A percentile compares a stretch with the other conserved stretches of the same genome.
Evolutionary conservation across 1,140 invertebrate genomes (phyloP).

Genomic region (Drosophila kikkawai): DNA sequence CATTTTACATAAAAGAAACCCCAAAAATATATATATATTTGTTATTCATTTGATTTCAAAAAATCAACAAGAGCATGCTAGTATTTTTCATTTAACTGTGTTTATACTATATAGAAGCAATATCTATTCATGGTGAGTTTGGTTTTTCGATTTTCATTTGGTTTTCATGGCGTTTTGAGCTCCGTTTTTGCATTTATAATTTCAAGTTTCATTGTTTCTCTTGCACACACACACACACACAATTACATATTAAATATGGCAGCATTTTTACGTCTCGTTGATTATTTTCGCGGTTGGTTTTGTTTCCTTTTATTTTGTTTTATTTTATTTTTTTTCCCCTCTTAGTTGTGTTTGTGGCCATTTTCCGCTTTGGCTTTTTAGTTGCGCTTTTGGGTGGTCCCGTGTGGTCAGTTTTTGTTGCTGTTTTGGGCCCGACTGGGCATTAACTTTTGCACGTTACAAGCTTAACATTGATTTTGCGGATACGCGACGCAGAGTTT

Average conservation of each 20-base stretch:
- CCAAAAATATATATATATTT: neutral
- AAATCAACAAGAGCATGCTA: neutral
- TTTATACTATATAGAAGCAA: conserved; percentile 32
- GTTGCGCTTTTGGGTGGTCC: conserved; percentile 31
- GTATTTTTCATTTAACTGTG: conserved; percentile 1
- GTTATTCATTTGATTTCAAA: conserved; percentile 1
- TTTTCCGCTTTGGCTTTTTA: conserved; percentile 60
- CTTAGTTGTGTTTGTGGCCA: conserved; percentile 34
- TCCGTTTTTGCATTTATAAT: conserved; percentile 72
- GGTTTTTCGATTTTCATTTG: conserved; percentile 55
- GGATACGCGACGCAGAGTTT: conserved; percentile 47
- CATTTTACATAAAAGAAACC: neutral
- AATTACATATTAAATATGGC: conserved; percentile 63
- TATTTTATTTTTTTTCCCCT: neutral
- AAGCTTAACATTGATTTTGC: conserved; percentile 77
- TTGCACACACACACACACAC: conserved; percentile 26
- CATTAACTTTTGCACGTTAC: conserved; percentile 75
- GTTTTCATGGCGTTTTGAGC: conserved; percentile 53
- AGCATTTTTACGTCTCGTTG: conserved; percentile 54
- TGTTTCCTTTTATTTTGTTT: conserved; percentile 11
- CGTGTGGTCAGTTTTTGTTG: conserved; percentile 53
- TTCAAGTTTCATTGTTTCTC: conserved; percentile 44
- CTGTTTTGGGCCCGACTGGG: conserved; percentile 23
- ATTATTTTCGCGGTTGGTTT: conserved; percentile 55
- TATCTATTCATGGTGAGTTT: conserved; percentile 56